phyloP scores from a whole-genome alignment of 2,797 vertebrate species.

The Adelosebastes latens region DNA sequence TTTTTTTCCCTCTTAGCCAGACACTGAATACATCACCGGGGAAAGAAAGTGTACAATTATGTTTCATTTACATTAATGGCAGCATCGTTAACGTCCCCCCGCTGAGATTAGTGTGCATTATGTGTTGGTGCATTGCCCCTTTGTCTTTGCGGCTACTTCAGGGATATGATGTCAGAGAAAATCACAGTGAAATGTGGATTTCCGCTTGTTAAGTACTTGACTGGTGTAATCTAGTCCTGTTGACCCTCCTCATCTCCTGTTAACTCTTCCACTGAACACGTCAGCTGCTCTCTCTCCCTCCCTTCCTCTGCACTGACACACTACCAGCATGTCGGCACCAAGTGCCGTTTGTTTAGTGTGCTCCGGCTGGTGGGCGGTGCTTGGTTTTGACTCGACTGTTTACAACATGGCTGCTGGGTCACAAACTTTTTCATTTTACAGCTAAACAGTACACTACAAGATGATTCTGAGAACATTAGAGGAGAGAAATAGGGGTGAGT shows the following conservation, averaged over 20 bases:
- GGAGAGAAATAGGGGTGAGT: too few species aligned
- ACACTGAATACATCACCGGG: background rate
- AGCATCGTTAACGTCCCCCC: constrained; percentile 7
- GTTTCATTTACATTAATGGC: constrained; percentile 3
- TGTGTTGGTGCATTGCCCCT: background rate
- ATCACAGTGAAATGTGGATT: constrained; percentile 10
- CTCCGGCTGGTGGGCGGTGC: too few species aligned
- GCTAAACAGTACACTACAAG: too few species aligned
- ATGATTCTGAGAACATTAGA: too few species aligned
- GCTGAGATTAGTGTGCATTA: background rate
- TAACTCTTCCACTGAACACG: constrained; percentile 12
- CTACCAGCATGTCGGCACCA: background rate
- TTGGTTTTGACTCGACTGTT: too few species aligned
- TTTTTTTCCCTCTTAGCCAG: background rate
- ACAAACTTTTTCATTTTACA: too few species aligned
- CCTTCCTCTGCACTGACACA: background rate
- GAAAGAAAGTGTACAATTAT: background rate
- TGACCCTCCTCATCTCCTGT: constrained; percentile 43
- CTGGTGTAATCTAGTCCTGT: constrained; percentile 20
- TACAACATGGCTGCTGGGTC: too few species aligned
- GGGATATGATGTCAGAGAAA: background rate
- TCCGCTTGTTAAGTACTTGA: constrained; percentile 22
- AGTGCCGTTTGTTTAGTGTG: background rate
- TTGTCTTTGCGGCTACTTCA: constrained; percentile 1
- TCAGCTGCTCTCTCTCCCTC: background rate